Conservation (phyloP, 2,888 invertebrate genomes). For the Aradus depressus region DNA sequence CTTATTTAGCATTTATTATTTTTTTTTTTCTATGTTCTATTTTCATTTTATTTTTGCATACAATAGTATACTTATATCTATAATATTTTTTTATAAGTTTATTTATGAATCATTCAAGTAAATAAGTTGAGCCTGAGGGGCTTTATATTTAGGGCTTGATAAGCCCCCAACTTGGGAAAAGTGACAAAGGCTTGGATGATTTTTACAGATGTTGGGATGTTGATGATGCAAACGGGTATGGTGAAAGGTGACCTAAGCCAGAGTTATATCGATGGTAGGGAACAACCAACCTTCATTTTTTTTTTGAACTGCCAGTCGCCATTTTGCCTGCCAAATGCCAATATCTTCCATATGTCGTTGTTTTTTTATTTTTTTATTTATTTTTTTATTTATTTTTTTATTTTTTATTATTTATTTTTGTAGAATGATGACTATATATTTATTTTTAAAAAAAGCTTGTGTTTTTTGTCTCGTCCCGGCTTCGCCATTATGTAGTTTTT, state of each 20-base stretch:
- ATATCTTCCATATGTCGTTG: conserved; percentile 23
- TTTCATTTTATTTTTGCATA: too few relatives aligned
- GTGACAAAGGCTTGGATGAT: conserved; percentile 24
- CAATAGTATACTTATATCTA: neutral
- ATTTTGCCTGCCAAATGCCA: conserved; percentile 20
- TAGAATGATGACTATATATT: conserved; percentile 26
- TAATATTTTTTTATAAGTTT: conserved; percentile 10
- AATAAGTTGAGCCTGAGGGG: too few relatives aligned
- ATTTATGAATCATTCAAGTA: too few relatives aligned
- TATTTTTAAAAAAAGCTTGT: too few relatives aligned
- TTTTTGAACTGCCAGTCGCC: too few relatives aligned
- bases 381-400: conserved; percentile 7
- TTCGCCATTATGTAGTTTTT: too few relatives aligned
- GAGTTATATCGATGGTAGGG: conserved; percentile 36
- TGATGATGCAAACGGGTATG: conserved; percentile 94
- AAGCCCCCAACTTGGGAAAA: neutral
- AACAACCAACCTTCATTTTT: too few relatives aligned
- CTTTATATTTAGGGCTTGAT: conserved; percentile 5
- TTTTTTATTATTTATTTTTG: conserved; percentile 6
- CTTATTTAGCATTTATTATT: too few relatives aligned
- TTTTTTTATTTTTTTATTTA: conserved; percentile 20
- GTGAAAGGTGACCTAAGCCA: conserved; percentile 68
- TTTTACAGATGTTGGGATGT: conserved; percentile 92
- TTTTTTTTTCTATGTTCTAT: too few relatives aligned
- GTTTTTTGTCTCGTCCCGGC: conserved; percentile 23